Base-by-base conservation (phyloP, 2,113 vertebrate genomes). In the Camelus dromedarius region DNA sequence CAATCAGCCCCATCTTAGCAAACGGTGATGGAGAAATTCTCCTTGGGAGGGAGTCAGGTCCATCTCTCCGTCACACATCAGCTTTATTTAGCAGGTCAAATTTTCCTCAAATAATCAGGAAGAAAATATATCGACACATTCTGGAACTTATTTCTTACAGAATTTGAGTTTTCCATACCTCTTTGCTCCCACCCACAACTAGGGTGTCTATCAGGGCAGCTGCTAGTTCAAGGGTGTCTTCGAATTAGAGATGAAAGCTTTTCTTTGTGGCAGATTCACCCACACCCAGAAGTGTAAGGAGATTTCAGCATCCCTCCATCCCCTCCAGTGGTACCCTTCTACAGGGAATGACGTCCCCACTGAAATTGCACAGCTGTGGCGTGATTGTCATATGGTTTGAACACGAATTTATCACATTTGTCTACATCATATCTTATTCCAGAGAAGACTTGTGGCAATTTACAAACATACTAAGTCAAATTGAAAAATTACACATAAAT, bases 361-460 rank as follows among this genome's bases (percentile, higher is more conserved):
- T 14, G 48, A 46, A 58, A 69, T 14, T 18, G 2, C 56, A n/a
- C 32, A n/a, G n/a, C 66, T 32, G 48, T 16, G 20, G n/a, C 4
- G 66, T 54, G 79, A 6, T 20, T n/a, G n/a, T 48, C 73, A 1
- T 18, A 20, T 58, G 24, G 42, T 72, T 64, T 64, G 32, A 84
- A 60, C 30, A 42, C 4, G 5, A 42, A 20, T 79, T 80, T 56
- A 73, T 85, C 42, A 64, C 28, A 76, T 94, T 76, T 32, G 14
- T 54, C 62, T 87, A 5, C 11, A 9, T 38, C 30, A 14, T 56
- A 22, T 64, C 75, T 94, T 73, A 56, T 42, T 89, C 56, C 26
- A 75, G 75, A 87, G n/a, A 93, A 32, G 66, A 89, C 52, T 89
- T 66, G 60, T 91, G 38, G 72, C 30, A 46, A 67, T 82, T 93